These are phyloP conservation scores for Elysia crispata DNA, from an alignment of 2,888 invertebrate genomes.

Conservation along the genomic window DNA sequence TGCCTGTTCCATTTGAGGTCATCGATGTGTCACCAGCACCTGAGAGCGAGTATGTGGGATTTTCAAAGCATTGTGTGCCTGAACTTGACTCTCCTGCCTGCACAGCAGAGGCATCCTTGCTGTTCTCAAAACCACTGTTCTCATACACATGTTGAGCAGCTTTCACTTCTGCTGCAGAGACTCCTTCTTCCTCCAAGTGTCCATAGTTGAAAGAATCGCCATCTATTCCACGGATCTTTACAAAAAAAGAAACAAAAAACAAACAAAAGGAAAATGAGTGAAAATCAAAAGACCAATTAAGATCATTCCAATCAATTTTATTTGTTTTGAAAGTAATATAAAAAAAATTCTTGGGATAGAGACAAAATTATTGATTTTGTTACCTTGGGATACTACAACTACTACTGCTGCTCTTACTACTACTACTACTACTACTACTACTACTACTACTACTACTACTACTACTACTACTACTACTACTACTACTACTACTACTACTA, in stretches of 20 bases:
- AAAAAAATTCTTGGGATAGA: too few species aligned
- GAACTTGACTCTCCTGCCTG: background rate
- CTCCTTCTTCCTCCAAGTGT: slow-evolving; percentile 24
- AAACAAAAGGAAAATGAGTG: too few species aligned
- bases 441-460: slow-evolving; percentile 46
- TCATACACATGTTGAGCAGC: too few species aligned
- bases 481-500: slow-evolving; percentile 49
- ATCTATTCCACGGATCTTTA: slow-evolving; percentile 30
- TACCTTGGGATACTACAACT: too few species aligned
- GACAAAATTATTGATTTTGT: too few species aligned
- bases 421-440: too few species aligned
- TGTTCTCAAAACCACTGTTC: too few species aligned
- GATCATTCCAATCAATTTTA: too few species aligned
- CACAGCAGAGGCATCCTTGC: background rate
- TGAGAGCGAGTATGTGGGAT: background rate
- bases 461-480: slow-evolving; percentile 49
- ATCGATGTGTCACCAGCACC: background rate
- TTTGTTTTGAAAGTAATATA: too few species aligned
- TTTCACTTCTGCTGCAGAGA: background rate
- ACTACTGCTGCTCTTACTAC: too few species aligned
- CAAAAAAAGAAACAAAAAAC: background rate
- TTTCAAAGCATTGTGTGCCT: background rate
- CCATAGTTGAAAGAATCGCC: slow-evolving; percentile 18
- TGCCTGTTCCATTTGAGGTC: background rate
- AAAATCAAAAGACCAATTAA: too few species aligned